These are phyloP conservation scores for Octodon degus DNA, from an alignment of 2,113 vertebrate species.

Conservation along the genomic window DNA sequence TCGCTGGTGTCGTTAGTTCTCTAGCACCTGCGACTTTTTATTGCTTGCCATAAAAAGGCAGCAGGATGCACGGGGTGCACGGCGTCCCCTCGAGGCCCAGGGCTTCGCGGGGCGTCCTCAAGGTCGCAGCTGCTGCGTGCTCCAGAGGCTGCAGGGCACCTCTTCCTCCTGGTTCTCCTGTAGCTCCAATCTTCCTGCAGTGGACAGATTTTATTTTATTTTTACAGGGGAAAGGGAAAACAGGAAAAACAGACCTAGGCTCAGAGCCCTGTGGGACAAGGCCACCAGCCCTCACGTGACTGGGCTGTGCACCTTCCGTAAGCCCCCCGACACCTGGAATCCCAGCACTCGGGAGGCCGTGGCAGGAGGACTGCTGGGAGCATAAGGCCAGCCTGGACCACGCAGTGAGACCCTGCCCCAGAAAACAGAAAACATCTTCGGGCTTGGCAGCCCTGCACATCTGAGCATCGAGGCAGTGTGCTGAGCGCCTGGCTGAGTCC, in stretches of 20 bases:
- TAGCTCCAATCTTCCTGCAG: background rate
- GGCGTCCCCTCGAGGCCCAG: background rate
- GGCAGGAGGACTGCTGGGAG: no score
- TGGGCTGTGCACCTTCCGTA: background rate
- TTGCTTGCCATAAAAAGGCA: background rate
- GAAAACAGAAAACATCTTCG: no score
- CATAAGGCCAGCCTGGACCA: no score
- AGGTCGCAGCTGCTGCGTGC: background rate
- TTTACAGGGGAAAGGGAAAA: background rate
- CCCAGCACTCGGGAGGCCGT: background rate
- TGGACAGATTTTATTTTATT: background rate
- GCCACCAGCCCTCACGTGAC: no score
- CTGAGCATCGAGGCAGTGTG: no score
- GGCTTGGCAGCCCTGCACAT: no score
- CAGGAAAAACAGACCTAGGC: background rate
- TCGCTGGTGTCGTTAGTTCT: background rate
- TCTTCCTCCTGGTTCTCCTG: background rate
- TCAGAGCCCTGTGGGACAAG: background rate
- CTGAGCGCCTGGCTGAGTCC: no score
- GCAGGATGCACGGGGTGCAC: background rate
- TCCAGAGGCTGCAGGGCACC: fast-evolving
- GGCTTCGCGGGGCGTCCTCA: background rate
- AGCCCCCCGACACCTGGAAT: background rate
- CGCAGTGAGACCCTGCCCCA: no score
- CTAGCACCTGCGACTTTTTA: background rate